Conservation (phyloP, 2,888 invertebrate genomes). For the Xylota segnis region DNA sequence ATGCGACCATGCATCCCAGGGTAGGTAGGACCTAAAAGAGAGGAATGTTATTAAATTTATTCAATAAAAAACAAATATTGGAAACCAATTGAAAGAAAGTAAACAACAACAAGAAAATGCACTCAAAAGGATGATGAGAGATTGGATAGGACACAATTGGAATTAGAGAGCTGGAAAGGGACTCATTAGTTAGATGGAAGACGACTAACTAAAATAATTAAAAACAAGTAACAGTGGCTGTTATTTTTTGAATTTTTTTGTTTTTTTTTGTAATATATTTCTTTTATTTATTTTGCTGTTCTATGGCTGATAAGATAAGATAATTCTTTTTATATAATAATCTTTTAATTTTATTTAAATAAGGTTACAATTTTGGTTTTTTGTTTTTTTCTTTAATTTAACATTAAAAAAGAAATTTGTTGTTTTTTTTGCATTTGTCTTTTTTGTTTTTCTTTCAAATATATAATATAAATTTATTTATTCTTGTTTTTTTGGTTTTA, state of each 20-base stretch:
- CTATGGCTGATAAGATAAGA: slow-evolving; percentile 46
- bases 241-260: slow-evolving; percentile 32
- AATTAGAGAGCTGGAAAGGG: neutral
- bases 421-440: slow-evolving; percentile 49
- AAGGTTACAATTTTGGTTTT: slow-evolving; percentile 62
- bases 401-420: slow-evolving; percentile 64
- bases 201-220: slow-evolving; percentile 7
- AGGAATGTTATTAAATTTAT: slow-evolving; percentile 74
- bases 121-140: slow-evolving; percentile 32
- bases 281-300: slow-evolving; percentile 59
- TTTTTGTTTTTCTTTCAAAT: slow-evolving; percentile 42
- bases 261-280: slow-evolving; percentile 62
- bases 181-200: slow-evolving; percentile 3
- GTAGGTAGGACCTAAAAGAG: slow-evolving; percentile 78
- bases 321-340: slow-evolving; percentile 77
- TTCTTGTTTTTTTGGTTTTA: slow-evolving; percentile 28
- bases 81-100: slow-evolving; percentile 37
- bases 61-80: slow-evolving; percentile 40
- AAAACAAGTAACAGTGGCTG: slow-evolving; percentile 61
- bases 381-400: slow-evolving; percentile 60
- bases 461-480: slow-evolving; percentile 56
- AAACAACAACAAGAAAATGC: slow-evolving; percentile 28
- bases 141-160: slow-evolving; percentile 8
- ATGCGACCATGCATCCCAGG: slow-evolving; percentile 62
- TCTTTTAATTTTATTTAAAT: slow-evolving; percentile 67